Base-by-base conservation (phyloP, 2,797 vertebrate species). In the Phalanger gymnotis region DNA sequence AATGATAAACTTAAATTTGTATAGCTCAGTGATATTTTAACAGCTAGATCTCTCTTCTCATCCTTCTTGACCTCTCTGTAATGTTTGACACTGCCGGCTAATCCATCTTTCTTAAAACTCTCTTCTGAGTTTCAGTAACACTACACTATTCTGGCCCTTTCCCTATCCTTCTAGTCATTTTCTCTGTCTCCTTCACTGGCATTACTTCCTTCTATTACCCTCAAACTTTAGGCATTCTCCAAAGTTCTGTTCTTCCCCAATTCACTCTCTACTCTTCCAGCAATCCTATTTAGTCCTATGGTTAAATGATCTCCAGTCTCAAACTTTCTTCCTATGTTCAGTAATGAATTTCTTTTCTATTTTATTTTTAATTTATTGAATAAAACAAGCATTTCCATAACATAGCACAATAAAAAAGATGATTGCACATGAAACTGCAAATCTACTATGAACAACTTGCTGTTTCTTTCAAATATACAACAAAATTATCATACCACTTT, bases 171-270 rank as follows among this genome's bases (percentile, higher is more conserved):
- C 22, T 22, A 81, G 40, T 81, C 73, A 87, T 51, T 87, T 40
- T 47, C 40, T 87, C 40, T 51, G 40, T 47, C 73, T 87, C 73
- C 25, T 51, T 87, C 40, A 47, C 27, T 47, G 73, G 9, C 40
- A 3, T 73, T 73, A 89, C 91, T 94, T 92, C 98, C 96, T 93
- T 98, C 98, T 87, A 28, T 87, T 87, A 28, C 22, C 40, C 40
- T 87, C 22, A 87, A 27, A 87, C 40, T 22, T 87, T 51, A 87
- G 40, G 40, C 73, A 87, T 87, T 87, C 9, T 51, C 40, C 22
- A 87, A 87, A 87, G n/a, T 51, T 87, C 73, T 87, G 40, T 51
- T 87, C 40, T 87, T 51, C 66, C 7, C 66, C 10, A 51, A 51
- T 87, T 27, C 40, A 51, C 47, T 87, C 5, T 73, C 16, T 40